These are phyloP conservation scores for Mythimna impura DNA, from an alignment of 2,888 invertebrate genomes.

Conservation along the genomic window DNA sequence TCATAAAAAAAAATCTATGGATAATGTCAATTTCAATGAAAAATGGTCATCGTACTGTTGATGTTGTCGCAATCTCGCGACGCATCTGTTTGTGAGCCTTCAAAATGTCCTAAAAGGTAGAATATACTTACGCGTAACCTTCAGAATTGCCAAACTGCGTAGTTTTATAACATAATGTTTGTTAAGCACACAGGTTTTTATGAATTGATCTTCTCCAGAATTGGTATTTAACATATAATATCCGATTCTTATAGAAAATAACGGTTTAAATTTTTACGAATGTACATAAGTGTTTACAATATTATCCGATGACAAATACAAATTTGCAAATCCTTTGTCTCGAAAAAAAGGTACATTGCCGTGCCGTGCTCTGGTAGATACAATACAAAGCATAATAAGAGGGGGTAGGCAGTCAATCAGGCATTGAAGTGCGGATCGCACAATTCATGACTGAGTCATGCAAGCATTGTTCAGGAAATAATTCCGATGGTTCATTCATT, in stretches of 20 bases:
- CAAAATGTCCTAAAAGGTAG: not conserved
- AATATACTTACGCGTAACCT: not conserved
- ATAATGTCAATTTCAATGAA: not conserved
- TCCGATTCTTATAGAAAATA: too few species aligned
- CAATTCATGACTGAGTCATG: constrained; percentile 51
- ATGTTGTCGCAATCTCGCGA: not conserved
- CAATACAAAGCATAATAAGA: constrained; percentile 20
- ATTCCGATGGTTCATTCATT: constrained; percentile 41
- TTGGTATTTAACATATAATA: too few species aligned
- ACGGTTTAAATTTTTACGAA: too few species aligned
- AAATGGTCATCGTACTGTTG: not conserved
- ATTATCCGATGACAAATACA: constrained; percentile 5
- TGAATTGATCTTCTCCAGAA: too few species aligned
- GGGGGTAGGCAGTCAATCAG: constrained; percentile 33
- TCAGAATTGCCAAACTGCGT: not conserved
- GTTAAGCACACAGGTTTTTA: not conserved
- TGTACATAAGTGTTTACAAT: too few species aligned
- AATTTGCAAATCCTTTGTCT: constrained; percentile 28
- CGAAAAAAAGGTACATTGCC: constrained; percentile 31
- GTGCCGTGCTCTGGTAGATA: constrained; percentile 22
- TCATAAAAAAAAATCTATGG: too few species aligned
- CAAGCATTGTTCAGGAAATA: constrained; percentile 49
- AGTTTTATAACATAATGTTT: not conserved
- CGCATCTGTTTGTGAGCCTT: not conserved
- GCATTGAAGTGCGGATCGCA: constrained; percentile 31